Conservation (phyloP, 2,888 invertebrate genomes). For the Limenitis camilla region DNA sequence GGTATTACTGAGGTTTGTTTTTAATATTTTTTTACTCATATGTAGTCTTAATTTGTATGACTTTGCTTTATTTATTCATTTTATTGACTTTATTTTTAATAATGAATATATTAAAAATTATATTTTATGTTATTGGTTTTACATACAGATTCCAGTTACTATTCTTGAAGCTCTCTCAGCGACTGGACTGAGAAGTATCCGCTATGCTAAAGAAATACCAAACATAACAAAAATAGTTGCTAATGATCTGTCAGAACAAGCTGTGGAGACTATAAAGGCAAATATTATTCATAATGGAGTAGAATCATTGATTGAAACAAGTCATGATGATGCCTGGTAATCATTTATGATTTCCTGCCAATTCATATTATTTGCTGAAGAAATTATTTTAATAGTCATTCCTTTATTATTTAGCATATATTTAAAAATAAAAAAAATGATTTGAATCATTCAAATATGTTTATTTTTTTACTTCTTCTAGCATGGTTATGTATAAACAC, state of each 20-base stretch:
- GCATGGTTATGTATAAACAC: conserved; percentile 89
- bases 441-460: too few relatives aligned
- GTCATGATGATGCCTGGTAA: conserved; percentile 92
- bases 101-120: conserved; percentile 1
- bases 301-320: conserved; percentile 81
- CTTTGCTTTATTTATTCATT: not conserved
- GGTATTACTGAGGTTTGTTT: conserved; percentile 20
- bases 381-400: not conserved
- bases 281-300: conserved; percentile 88
- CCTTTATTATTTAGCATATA: not conserved
- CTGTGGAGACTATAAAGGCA: conserved; percentile 88
- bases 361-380: not conserved
- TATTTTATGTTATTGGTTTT: conserved; percentile 20
- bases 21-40: not conserved
- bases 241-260: conserved; percentile 90
- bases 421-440: too few relatives aligned
- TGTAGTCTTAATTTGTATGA: not conserved
- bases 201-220: conserved; percentile 95
- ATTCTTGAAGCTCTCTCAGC: conserved; percentile 97
- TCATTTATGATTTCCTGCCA: not conserved
- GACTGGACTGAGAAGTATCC: conserved; percentile 94
- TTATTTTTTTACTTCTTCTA: conserved; percentile 40
- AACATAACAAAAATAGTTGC: conserved; percentile 88
- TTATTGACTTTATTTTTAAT: not conserved
- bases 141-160: conserved; percentile 70